phyloP scores from a whole-genome alignment of 2,797 vertebrate genomes.

The Pseudocheirus occidentalis region DNA sequence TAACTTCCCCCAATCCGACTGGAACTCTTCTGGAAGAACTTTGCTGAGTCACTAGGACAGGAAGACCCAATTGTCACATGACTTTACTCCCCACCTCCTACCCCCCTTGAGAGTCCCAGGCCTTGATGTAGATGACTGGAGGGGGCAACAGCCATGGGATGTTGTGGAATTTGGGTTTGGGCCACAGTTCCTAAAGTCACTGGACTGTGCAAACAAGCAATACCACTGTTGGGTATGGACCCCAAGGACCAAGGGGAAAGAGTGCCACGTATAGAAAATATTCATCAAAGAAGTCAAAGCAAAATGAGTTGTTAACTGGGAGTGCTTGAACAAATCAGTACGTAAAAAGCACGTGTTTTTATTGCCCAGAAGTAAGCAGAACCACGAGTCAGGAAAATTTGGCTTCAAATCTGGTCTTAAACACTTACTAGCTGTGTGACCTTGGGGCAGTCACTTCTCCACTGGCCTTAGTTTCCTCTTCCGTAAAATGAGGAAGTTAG shows the following conservation, averaged over 20 bases:
- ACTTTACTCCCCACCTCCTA: neutral
- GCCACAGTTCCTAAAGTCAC: neutral
- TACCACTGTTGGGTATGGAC: neutral
- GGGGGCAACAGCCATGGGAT: neutral
- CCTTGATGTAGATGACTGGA: neutral
- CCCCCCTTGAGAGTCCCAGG: neutral
- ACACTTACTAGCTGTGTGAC: neutral
- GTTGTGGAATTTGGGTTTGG: neutral
- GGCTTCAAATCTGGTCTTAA: neutral
- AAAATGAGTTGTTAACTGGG: neutral
- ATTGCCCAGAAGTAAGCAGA: neutral
- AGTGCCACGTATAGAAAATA: neutral
- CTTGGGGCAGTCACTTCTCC: neutral
- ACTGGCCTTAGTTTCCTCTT: neutral
- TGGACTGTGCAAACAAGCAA: neutral
- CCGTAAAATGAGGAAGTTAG: neutral
- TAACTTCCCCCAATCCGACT: slow-evolving; percentile 83
- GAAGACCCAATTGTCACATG: slow-evolving; percentile 50
- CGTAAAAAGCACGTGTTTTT: neutral
- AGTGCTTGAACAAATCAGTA: neutral
- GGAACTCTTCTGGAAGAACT: slow-evolving; percentile 79
- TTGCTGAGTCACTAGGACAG: slow-evolving; percentile 71
- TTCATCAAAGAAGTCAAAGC: neutral
- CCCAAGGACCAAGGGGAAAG: neutral
- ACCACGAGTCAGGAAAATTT: neutral